Conservation (phyloP, 2,888 invertebrate genomes). For the Apomyelois bistriatella region DNA sequence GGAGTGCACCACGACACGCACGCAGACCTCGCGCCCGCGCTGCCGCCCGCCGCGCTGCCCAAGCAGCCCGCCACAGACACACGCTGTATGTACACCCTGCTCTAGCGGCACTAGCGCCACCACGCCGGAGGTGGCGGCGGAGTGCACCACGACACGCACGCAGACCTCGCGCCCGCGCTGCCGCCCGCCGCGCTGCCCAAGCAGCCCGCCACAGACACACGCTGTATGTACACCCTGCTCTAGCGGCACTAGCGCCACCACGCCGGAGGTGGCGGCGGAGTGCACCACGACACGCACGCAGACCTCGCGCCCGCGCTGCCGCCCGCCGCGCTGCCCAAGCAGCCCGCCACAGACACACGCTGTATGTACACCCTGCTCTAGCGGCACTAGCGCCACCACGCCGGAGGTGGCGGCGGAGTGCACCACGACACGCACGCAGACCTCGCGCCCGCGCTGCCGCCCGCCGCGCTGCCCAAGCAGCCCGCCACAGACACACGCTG, state of each 20-base stretch:
- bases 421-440: conserved; percentile 89
- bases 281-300: conserved; percentile 87
- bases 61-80: conserved; percentile 21
- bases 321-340: conserved; percentile 28
- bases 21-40: conserved; percentile 82
- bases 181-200: conserved; percentile 37
- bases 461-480: conserved; percentile 24
- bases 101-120: too few species aligned
- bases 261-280: conserved; percentile 82
- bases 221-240: neutral
- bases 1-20: conserved; percentile 88
- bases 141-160: conserved; percentile 87
- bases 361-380: neutral
- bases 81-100: neutral
- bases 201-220: conserved; percentile 20
- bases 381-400: too few species aligned
- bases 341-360: conserved; percentile 19
- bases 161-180: conserved; percentile 82
- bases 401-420: too few species aligned
- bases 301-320: conserved; percentile 81
- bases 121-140: conserved; percentile 82
- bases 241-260: too few species aligned
- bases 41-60: conserved; percentile 43
- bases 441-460: conserved; percentile 76
- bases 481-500: conserved; percentile 19